phyloP scores from a whole-genome alignment of 53 echinoderm and acorn worm species.

The Pentamera pediparva region DNA sequence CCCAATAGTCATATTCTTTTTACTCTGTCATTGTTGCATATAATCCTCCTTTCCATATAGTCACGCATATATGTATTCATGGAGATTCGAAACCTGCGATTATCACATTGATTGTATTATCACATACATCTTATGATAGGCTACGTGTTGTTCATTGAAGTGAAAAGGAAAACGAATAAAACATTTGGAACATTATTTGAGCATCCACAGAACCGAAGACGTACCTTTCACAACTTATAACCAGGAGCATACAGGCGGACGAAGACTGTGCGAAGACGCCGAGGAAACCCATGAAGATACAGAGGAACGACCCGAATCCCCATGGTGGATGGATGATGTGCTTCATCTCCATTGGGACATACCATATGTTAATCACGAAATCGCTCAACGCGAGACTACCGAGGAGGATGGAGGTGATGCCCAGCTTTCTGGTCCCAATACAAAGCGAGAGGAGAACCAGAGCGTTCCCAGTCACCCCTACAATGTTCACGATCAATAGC shows the following conservation, averaged over 20 bases:
- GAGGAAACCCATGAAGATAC: not conserved
- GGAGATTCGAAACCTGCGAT: too few relatives aligned
- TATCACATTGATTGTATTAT: too few relatives aligned
- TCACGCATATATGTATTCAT: too few relatives aligned
- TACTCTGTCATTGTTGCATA: too few relatives aligned
- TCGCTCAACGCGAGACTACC: slow-evolving; percentile 8
- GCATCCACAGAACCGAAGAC: not conserved
- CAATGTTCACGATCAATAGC: not conserved
- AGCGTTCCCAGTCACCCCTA: slow-evolving; percentile 4
- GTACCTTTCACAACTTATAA: slow-evolving; percentile 22
- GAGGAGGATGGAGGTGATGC: slow-evolving; percentile 24
- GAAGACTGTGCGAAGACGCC: slow-evolving; percentile 8
- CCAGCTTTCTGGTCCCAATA: slow-evolving; percentile 12
- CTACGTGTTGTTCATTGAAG: too few relatives aligned
- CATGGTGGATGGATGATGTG: not conserved
- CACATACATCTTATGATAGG: too few relatives aligned
- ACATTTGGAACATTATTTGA: not conserved
- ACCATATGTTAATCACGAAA: not conserved
- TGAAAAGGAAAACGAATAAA: not conserved
- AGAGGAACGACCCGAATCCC: not conserved
- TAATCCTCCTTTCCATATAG: too few relatives aligned
- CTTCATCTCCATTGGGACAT: slow-evolving; percentile 13
- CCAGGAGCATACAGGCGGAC: slow-evolving; percentile 29
- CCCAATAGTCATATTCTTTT: too few relatives aligned
- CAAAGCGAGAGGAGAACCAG: not conserved